Base-by-base conservation (phyloP, 2,888 invertebrate species). In the Agonopterix heracliana region DNA sequence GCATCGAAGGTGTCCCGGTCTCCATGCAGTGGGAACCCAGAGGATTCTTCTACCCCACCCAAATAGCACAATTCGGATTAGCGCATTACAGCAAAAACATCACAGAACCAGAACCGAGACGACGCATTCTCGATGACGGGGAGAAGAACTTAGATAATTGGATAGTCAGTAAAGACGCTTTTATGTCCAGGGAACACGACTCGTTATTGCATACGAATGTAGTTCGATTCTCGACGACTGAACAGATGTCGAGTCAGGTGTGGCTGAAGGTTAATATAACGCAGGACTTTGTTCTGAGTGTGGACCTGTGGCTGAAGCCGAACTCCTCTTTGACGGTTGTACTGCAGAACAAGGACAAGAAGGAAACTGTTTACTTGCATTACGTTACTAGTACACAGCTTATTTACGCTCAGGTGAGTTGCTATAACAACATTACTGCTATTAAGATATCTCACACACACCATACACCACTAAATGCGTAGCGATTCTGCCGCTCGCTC, bases 21-120 rank as follows among this genome's bases (percentile, higher is more conserved):
- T 97, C 97, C n/a, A 96, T 95, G 0, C 98, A 98, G 74, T 99
- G 99, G 99, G 96, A 97, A 64, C 94, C 95, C 36, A 92, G 93
- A 55, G 99, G 99, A 0, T 98, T 99, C 80, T 97, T 94, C 80
- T 99, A 99, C 84, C 98, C 99, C 0, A 99, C 98, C 1, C 99
- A 99, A 87, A 98, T 99, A 59, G 98, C 99, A 5, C 99, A 99
- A 79, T 99, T 97, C 78, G 99, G 97, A 0, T 83, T 99, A 50
- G 96, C 98, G 9, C 99, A 99, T 83, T 99, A 97, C 80, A 98
- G 97, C 80, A 98, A 98, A 80, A 95, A 96, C 78, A 82, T 98
- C 10, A 95, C 95, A 0, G 97, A 97, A 65, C 93, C 94, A 0
- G 93, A 95, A 59, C 96, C 97, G 0, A 90, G 93, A 45, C 87